phyloP scores from a whole-genome alignment of 2,797 vertebrate species.

The Lepus oiostolus region DNA sequence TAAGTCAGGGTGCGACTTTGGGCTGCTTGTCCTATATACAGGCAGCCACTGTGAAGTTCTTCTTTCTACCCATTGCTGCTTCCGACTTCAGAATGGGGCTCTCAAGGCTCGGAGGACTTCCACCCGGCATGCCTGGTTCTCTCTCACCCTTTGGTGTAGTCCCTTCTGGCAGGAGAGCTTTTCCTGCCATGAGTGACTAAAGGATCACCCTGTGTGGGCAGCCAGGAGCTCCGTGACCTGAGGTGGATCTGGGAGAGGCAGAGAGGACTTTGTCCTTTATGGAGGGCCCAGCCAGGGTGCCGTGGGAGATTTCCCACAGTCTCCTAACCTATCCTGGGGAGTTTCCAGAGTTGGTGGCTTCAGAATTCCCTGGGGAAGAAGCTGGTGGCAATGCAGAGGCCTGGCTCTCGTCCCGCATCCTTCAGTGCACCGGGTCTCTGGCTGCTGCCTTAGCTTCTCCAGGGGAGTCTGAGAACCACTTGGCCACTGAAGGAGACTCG shows the following conservation, averaged over 20 bases:
- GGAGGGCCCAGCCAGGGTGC: background rate
- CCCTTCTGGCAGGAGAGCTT: background rate
- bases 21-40: background rate
- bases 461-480: background rate
- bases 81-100: background rate
- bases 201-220: background rate
- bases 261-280: background rate
- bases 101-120: background rate
- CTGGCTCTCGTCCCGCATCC: background rate
- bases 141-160: background rate
- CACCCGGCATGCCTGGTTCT: too few species aligned
- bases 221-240: background rate
- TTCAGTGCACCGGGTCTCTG: background rate
- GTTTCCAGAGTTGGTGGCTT: background rate
- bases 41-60: background rate
- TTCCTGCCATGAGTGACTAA: too few species aligned
- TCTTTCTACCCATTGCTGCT: background rate
- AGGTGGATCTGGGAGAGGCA: background rate
- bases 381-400: background rate
- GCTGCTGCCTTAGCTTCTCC: background rate
- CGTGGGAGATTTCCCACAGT: background rate
- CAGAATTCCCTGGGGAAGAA: background rate
- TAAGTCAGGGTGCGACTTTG: background rate
- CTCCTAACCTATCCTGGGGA: background rate
- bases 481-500: background rate